phyloP scores from a whole-genome alignment of 2,113 vertebrate species.

The Nesogale talazaci region DNA sequence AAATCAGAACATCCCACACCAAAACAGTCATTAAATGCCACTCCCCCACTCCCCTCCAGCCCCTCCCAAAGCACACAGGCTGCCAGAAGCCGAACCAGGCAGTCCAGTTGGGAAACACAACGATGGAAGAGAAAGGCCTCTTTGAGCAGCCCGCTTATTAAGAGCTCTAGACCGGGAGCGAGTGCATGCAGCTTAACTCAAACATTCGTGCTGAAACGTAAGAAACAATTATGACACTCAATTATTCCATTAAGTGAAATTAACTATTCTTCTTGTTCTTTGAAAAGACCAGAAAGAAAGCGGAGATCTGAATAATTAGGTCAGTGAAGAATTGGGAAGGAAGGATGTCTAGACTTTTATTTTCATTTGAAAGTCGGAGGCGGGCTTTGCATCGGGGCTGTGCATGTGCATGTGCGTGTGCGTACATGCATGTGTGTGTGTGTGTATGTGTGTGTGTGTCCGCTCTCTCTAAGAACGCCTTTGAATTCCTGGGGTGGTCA shows the following conservation, averaged over 20 bases:
- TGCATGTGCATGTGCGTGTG: constrained; percentile 64
- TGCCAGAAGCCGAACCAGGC: constrained; percentile 82
- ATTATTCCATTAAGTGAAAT: constrained; percentile 90
- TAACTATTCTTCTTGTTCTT: constrained; percentile 86
- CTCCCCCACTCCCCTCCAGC: neutral
- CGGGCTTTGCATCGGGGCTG: constrained; percentile 52
- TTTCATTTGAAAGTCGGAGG: constrained; percentile 85
- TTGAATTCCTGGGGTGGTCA: constrained; percentile 94
- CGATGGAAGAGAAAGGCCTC: constrained; percentile 75
- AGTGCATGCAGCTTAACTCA: constrained; percentile 80
- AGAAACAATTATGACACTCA: constrained; percentile 87
- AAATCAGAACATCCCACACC: constrained; percentile 77
- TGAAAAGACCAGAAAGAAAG: constrained; percentile 85
- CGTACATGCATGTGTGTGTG: constrained; percentile 39
- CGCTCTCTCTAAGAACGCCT: constrained; percentile 78
- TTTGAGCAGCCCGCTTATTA: constrained; percentile 83
- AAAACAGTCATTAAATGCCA: constrained; percentile 83
- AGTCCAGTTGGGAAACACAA: constrained; percentile 79
- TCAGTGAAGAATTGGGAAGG: constrained; percentile 86
- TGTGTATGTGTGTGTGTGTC: constrained; percentile 66
- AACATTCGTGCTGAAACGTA: constrained; percentile 82
- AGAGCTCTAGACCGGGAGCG: constrained; percentile 76
- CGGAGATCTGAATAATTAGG: constrained; percentile 86
- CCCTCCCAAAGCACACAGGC: constrained; percentile 66
- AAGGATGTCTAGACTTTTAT: constrained; percentile 90